Conservation (phyloP, 1,140 invertebrate species). For the Atta colombica region DNA sequence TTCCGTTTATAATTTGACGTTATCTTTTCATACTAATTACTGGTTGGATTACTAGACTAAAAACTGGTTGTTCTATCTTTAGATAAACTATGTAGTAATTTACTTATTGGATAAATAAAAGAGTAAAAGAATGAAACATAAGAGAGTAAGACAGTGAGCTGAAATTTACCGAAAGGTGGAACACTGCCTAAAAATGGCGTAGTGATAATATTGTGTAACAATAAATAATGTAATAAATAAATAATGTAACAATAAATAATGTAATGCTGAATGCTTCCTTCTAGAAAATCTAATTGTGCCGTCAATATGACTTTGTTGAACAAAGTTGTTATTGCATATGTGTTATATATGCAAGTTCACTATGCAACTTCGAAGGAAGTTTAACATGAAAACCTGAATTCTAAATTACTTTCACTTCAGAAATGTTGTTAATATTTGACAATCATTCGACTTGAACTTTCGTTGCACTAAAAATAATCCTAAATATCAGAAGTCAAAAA, state of each 20-base stretch:
- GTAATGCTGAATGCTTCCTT: slow-evolving; percentile 18
- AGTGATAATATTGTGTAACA: slow-evolving; percentile 7
- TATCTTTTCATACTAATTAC: not conserved
- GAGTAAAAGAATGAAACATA: no score
- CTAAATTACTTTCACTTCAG: slow-evolving; percentile 31
- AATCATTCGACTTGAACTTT: not conserved
- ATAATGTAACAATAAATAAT: not conserved
- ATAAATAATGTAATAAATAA: not conserved
- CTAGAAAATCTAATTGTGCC: slow-evolving; percentile 20
- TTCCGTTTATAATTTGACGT: not conserved
- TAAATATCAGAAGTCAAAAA: not conserved
- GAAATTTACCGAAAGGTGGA: no score
- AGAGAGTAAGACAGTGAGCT: no score
- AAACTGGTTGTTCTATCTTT: no score
- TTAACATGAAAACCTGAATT: slow-evolving; percentile 32
- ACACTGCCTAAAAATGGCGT: not conserved
- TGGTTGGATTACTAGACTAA: not conserved
- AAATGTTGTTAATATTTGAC: not conserved
- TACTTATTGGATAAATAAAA: no score
- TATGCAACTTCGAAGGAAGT: not conserved
- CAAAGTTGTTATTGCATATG: slow-evolving; percentile 19
- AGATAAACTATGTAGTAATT: no score
- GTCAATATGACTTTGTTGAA: not conserved
- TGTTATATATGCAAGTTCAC: slow-evolving; percentile 19
- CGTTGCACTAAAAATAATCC: not conserved